Evolutionary conservation across 2,113 vertebrate species (phyloP).

Genomic region (Limnothrissa miodon): DNA sequence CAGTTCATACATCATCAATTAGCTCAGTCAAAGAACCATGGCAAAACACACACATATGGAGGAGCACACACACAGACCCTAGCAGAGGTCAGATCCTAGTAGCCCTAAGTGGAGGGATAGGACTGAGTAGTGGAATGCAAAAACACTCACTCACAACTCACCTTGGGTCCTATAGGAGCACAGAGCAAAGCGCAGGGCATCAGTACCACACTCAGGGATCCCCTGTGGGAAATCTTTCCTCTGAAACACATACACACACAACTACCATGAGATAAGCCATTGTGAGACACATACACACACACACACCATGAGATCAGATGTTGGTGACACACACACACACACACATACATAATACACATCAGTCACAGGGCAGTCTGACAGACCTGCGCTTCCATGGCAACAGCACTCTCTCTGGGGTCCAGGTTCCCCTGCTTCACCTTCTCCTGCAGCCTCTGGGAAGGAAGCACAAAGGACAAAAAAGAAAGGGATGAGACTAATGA

Average conservation of each 20-base stretch:
- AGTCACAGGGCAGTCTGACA: conserved; percentile 20
- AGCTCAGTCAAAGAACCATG: neutral
- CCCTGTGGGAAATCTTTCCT: conserved; percentile 81
- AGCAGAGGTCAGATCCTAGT: neutral
- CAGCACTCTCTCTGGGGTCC: conserved; percentile 75
- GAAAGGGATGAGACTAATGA: neutral
- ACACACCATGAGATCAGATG: neutral
- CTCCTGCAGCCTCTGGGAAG: conserved; percentile 72
- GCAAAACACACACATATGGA: neutral
- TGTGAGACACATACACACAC: neutral
- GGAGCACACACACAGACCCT: neutral
- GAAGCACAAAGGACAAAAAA: neutral
- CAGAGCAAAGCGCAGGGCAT: conserved; percentile 85
- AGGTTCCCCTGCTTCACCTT: conserved; percentile 82
- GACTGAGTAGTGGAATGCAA: neutral
- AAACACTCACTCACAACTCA: conserved; percentile 50
- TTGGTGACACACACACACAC: neutral
- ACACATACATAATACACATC: neutral
- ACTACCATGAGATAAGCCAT: neutral
- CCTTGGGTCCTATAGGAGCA: conserved; percentile 86
- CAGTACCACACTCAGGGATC: conserved; percentile 86
- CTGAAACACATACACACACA: conserved; percentile 56
- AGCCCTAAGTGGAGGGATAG: neutral
- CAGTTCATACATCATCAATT: neutral
- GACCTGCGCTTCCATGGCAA: conserved; percentile 86